Evolutionary conservation across 37 sponge, comb jelly and placozoan species (phyloP), one percentile per base, ranked within the genome.

Genomic region (Diacarnus erythraeanus): DNA sequence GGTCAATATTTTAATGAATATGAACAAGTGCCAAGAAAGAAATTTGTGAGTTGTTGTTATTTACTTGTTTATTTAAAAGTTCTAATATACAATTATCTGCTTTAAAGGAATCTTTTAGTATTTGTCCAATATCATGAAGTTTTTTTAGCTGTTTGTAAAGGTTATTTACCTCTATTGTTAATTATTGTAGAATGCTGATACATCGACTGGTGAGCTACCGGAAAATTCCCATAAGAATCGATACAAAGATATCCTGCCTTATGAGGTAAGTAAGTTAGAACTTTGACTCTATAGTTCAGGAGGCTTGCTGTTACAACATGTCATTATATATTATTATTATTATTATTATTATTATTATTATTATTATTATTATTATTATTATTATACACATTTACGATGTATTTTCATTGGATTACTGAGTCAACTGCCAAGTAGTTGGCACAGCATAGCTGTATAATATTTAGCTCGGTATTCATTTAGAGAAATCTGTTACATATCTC

Each of bases 221-320:
- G 90, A 80, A 27, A 94, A 91, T 66, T 65, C 80, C 26, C 69
- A 78, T 61, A 92, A 87, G 76, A 95, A 95, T 73, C 84, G 97
- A 57, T 91, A 91, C 86, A 91, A 78, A 54, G 92, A 94, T 79
- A 92, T 97, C 20, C 69, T 94, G 1, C 97, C 97, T 15, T 97
- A 94, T 77, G 92, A 97, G 78, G 88, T 93, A 40, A 40, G 76
- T 47, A 15, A 47, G 51, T 12, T n/a, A 29, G n/a, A n/a, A n/a
- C n/a, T n/a, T n/a, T n/a, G n/a, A n/a, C n/a, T n/a, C n/a, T n/a
- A n/a, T n/a, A n/a, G n/a, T n/a, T n/a, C n/a, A n/a, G n/a, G n/a
- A n/a, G n/a, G n/a, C n/a, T n/a, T n/a, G n/a, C n/a, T n/a, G n/a
- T n/a, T n/a, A n/a, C n/a, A n/a, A n/a, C n/a, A n/a, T n/a, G n/a